Evolutionary conservation across 1,140 invertebrate genomes (phyloP).

Genomic region (Lasioglossum baleicum): DNA sequence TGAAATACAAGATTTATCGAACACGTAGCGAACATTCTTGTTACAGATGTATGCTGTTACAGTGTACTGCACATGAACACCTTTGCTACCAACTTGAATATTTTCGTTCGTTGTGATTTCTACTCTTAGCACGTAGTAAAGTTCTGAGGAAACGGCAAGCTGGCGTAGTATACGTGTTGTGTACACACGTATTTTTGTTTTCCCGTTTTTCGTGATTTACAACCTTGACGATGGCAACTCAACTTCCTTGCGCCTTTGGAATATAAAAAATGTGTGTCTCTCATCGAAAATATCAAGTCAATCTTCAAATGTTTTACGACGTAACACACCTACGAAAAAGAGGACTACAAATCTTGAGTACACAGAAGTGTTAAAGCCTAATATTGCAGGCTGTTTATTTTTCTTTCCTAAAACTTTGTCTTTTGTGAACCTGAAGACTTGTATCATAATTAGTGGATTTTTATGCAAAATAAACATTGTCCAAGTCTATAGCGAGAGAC

Average conservation of each 20-base stretch:
- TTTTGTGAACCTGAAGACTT: too few species aligned
- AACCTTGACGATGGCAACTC: conserved; percentile 23
- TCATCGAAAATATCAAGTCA: not conserved
- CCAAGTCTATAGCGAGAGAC: too few species aligned
- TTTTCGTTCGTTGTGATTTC: conserved; percentile 36
- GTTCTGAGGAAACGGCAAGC: conserved; percentile 9
- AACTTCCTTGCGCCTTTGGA: conserved; percentile 13
- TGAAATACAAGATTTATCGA: not conserved
- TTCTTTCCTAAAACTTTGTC: too few species aligned
- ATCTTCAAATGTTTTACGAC: not conserved
- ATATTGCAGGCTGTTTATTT: too few species aligned
- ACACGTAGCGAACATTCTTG: not conserved
- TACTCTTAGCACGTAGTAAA: conserved; percentile 42
- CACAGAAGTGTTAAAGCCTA: too few species aligned
- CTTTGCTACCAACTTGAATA: conserved; percentile 9
- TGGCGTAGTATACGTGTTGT: not conserved
- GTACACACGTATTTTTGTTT: conserved; percentile 36
- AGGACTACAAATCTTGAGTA: too few species aligned
- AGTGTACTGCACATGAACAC: not conserved
- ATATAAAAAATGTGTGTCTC: not conserved
- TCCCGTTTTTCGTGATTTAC: conserved; percentile 37
- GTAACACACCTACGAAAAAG: too few species aligned
- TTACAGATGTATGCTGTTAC: not conserved
- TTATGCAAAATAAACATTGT: too few species aligned
- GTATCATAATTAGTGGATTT: too few species aligned